Percentiles rank a stretch among this genome's conserved stretches.
These are phyloP conservation scores for Sepiola atlantica DNA, from an alignment of 2,888 invertebrate species.

Conservation along the genomic window DNA sequence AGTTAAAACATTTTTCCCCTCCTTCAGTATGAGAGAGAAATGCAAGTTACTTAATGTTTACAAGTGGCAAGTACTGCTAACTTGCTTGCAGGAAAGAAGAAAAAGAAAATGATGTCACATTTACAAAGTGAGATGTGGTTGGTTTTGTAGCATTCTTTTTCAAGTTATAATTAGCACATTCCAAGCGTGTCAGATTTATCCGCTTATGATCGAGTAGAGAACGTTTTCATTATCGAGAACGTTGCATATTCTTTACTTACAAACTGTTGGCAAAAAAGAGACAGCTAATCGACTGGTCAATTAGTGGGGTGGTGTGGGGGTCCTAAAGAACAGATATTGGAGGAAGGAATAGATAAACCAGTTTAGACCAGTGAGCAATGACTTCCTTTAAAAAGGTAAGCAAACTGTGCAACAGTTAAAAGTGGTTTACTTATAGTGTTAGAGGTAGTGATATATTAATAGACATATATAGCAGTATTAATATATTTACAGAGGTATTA, in stretches of 20 bases:
- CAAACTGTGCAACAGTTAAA: background rate
- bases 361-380: background rate
- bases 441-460: too few species aligned
- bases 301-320: background rate
- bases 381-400: background rate
- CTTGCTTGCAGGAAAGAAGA: background rate
- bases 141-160: background rate
- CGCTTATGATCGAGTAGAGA: background rate
- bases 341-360: background rate
- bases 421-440: background rate
- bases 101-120: background rate
- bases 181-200: background rate
- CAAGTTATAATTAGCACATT: conserved; percentile 22
- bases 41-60: background rate
- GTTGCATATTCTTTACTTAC: background rate
- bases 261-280: background rate
- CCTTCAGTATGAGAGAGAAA: background rate
- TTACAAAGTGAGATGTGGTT: background rate
- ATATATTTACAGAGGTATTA: too few species aligned
- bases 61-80: background rate
- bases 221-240: background rate
- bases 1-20: background rate
- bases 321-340: background rate
- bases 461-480: too few species aligned
- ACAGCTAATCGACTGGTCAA: background rate